A percentile compares a stretch with the other conserved stretches of the same genome.
phyloP scores from a whole-genome alignment of 2,888 invertebrate species.

The Noctuana brunneofusca region DNA sequence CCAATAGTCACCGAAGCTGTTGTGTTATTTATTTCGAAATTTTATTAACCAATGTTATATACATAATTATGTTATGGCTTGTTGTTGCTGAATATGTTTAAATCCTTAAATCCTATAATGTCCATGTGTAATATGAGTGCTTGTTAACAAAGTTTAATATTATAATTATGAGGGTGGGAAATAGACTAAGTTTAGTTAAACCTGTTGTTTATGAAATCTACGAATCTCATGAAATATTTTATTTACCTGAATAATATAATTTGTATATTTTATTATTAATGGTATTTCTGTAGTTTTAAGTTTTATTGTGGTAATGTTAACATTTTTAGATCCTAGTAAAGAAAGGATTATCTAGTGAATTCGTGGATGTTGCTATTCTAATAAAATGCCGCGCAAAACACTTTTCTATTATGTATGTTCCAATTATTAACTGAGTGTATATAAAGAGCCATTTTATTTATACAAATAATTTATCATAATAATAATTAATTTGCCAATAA shows the following conservation, averaged over 20 bases:
- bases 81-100: constrained; percentile 44
- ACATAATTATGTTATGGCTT: constrained; percentile 49
- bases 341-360: not conserved
- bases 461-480: constrained; percentile 2
- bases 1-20: constrained; percentile 55
- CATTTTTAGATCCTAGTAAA: not conserved
- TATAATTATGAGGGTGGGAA: constrained; percentile 26
- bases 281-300: constrained; percentile 10
- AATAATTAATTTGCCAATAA: constrained; percentile 1
- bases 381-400: constrained; percentile 1
- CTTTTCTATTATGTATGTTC: not conserved
- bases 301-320: constrained; percentile 4
- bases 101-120: constrained; percentile 9
- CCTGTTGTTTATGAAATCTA: constrained; percentile 35
- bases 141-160: constrained; percentile 40
- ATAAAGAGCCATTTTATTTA: not conserved
- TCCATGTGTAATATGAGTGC: constrained; percentile 37
- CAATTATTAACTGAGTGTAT: not conserved
- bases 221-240: constrained; percentile 26
- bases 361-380: not conserved
- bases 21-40: constrained; percentile 72
- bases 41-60: constrained; percentile 66
- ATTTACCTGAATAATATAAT: constrained; percentile 10
- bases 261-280: constrained; percentile 9
- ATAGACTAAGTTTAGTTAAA: constrained; percentile 29